phyloP scores from a whole-genome alignment of 2,797 vertebrate genomes.

The Peromyscus eremicus region DNA sequence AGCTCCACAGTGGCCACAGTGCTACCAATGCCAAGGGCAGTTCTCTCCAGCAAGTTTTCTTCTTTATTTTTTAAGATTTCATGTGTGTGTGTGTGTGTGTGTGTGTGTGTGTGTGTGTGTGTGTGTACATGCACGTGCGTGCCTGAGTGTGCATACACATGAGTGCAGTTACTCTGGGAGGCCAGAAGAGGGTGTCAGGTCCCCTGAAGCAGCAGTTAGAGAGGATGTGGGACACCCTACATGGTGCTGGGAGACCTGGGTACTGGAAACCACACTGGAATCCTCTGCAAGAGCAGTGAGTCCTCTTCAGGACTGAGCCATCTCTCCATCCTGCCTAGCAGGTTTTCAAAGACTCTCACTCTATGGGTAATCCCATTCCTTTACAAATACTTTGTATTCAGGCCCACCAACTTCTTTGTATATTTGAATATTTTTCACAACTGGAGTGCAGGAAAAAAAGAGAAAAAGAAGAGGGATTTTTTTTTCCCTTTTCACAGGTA shows the following conservation, averaged over 20 bases:
- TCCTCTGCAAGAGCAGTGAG: neutral
- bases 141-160: no score
- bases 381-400: neutral
- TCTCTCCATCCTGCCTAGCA: neutral
- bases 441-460: neutral
- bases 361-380: neutral
- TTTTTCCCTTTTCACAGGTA: neutral
- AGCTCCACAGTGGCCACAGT: neutral
- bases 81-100: neutral
- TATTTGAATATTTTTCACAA: neutral
- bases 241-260: neutral
- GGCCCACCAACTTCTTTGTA: neutral
- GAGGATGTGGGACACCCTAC: neutral
- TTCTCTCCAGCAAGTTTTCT: neutral
- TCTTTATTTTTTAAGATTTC: neutral
- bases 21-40: accelerated
- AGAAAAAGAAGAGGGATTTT: no score
- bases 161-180: neutral
- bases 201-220: neutral
- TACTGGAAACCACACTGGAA: neutral
- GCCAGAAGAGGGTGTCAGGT: neutral
- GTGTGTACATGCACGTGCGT: no score
- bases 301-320: neutral
- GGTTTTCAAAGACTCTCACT: neutral
- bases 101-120: neutral